phyloP scores from a whole-genome alignment of 1,140 invertebrate genomes.

The Dreissena rostriformis region DNA sequence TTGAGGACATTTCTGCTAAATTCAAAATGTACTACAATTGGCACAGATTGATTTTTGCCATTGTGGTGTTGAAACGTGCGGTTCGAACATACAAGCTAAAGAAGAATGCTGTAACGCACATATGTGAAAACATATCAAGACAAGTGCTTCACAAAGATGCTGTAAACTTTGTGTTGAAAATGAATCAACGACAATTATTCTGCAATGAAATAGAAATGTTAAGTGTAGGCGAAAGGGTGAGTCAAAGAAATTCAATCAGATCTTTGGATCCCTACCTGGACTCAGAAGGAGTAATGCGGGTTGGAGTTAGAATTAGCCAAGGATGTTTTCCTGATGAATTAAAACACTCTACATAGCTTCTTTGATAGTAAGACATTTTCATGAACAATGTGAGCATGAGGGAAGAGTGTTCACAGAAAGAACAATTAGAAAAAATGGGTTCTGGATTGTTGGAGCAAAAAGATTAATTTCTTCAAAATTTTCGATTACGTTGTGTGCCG shows the following conservation, averaged over 20 bases:
- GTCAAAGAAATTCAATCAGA: background rate
- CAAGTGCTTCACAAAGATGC: background rate
- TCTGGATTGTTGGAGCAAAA: constrained; percentile 54
- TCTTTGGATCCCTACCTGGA: constrained; percentile 40
- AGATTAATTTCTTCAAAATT: constrained; percentile 11
- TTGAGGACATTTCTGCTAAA: background rate
- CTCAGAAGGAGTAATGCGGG: constrained; percentile 2
- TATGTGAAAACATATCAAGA: background rate
- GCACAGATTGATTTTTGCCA: background rate
- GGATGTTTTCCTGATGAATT: background rate
- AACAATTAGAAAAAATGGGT: constrained; percentile 32
- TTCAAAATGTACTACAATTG: constrained; percentile 22
- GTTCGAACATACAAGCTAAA: background rate
- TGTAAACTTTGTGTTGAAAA: constrained; percentile 2
- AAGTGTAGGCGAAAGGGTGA: background rate
- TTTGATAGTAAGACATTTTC: background rate
- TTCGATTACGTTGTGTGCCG: constrained; percentile 28
- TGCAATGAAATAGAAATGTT: constrained; percentile 16
- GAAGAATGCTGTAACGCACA: background rate
- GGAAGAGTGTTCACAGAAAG: constrained; percentile 48
- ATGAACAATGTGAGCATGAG: constrained; percentile 18
- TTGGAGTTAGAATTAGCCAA: constrained; percentile 21
- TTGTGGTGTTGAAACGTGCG: constrained; percentile 18
- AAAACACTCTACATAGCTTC: constrained; percentile 12
- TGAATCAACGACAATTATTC: constrained; percentile 5